phyloP scores from a whole-genome alignment of 2,888 invertebrate species.

The Nemoura dubitans region DNA sequence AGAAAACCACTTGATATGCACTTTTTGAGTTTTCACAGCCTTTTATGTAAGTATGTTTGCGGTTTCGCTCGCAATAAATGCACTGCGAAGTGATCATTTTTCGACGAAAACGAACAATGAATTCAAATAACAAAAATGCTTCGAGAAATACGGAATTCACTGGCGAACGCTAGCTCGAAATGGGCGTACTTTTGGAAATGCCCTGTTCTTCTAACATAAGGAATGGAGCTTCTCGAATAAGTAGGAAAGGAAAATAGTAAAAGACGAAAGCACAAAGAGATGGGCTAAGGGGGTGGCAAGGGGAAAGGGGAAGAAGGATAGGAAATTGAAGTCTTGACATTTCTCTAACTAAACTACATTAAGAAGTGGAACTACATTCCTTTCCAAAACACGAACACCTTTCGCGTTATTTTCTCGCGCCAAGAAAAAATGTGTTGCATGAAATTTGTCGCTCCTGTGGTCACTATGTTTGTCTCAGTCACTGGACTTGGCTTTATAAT shows the following conservation, averaged over 20 bases:
- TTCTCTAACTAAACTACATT: conserved; percentile 42
- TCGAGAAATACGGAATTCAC: neutral
- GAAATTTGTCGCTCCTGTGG: too few species aligned
- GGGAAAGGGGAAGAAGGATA: conserved; percentile 41
- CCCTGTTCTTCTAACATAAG: conserved; percentile 24
- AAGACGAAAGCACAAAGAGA: conserved; percentile 47
- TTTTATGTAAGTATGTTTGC: neutral
- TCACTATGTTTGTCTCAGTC: too few species aligned
- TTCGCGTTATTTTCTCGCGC: neutral
- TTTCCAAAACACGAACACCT: conserved; percentile 33
- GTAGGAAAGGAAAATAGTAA: conserved; percentile 38
- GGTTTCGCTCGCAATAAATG: too few species aligned
- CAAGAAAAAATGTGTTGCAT: neutral
- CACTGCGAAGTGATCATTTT: neutral
- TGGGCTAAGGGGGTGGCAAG: conserved; percentile 37
- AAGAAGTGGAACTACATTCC: conserved; percentile 34
- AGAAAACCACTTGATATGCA: neutral
- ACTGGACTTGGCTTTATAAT: too few species aligned
- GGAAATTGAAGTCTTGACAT: conserved; percentile 49
- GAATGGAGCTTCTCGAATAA: conserved; percentile 39
- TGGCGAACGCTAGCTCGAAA: neutral
- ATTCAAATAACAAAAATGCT: neutral
- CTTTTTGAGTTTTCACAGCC: neutral
- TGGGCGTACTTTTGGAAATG: neutral
- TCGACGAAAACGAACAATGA: neutral